Percentiles rank a stretch among this genome's conserved stretches.
Conservation (phyloP, 2,113 vertebrate genomes). For the Columba janthina region DNA sequence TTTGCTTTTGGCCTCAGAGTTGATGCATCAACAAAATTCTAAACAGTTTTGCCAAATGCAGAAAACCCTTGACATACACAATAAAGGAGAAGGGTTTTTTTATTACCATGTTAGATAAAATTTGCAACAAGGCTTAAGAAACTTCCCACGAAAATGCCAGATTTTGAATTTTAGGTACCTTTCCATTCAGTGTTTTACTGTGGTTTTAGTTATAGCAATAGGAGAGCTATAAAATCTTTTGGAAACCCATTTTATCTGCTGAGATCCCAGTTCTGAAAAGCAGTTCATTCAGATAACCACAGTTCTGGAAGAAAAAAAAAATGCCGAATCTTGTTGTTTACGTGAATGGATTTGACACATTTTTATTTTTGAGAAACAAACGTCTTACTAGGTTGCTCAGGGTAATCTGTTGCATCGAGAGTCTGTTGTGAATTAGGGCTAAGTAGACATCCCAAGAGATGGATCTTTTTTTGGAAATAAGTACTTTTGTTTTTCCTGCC, state of each 20-base stretch:
- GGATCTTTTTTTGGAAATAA: neutral
- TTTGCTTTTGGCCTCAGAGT: neutral
- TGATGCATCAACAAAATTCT: neutral
- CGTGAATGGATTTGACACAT: neutral
- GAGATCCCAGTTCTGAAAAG: neutral
- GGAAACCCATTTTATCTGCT: neutral
- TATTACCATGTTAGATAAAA: neutral
- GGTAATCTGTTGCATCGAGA: neutral
- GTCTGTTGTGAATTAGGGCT: slow-evolving; percentile 18
- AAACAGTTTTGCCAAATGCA: neutral
- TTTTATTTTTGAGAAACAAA: neutral
- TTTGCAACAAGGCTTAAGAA: neutral
- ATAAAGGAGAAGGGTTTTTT: neutral
- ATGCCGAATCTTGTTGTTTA: neutral
- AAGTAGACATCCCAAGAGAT: neutral
- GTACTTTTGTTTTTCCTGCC: neutral
- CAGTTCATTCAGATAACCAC: neutral
- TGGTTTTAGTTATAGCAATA: neutral
- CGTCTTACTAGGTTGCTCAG: neutral
- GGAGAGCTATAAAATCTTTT: neutral
- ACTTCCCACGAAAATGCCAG: neutral
- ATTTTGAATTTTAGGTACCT: neutral
- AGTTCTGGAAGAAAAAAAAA: neutral
- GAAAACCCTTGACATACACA: neutral
- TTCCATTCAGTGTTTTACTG: neutral